Percentiles rank a stretch among this genome's conserved stretches.
Conservation (phyloP, 30 jellyfish, hydroid and myxozoan genomes). For the Aurelia aurita region DNA sequence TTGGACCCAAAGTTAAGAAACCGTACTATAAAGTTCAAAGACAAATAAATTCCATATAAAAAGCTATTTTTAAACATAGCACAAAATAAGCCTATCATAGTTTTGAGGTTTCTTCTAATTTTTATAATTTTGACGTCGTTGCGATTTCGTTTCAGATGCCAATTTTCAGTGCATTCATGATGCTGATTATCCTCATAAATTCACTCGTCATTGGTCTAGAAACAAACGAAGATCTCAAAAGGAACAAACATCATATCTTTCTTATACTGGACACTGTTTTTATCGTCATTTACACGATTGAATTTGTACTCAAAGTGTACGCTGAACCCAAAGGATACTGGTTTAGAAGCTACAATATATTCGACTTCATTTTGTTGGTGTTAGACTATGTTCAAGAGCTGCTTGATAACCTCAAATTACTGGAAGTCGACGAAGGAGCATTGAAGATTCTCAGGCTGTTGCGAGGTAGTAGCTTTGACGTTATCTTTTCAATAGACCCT, state of each 20-base stretch:
- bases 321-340: slow-evolving; percentile 87
- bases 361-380: slow-evolving; percentile 70
- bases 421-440: slow-evolving; percentile 72
- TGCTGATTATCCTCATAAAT: slow-evolving; percentile 74
- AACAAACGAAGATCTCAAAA: slow-evolving; percentile 58
- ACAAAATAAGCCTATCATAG: too few relatives aligned
- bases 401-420: slow-evolving; percentile 62
- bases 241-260: slow-evolving; percentile 29
- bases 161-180: slow-evolving; percentile 69
- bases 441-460: slow-evolving; percentile 67
- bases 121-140: too few relatives aligned
- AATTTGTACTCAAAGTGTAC: slow-evolving; percentile 62
- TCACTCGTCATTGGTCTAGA: slow-evolving; percentile 91
- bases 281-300: slow-evolving; percentile 73
- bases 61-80: too few relatives aligned
- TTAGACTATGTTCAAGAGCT: slow-evolving; percentile 78
- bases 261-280: slow-evolving; percentile 43
- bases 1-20: too few relatives aligned
- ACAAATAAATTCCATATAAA: too few relatives aligned
- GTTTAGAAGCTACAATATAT: slow-evolving; percentile 78
- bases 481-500: too few relatives aligned
- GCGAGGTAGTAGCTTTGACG: slow-evolving; percentile 72
- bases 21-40: too few relatives aligned
- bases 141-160: slow-evolving; percentile 48
- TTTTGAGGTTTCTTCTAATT: too few relatives aligned